phyloP scores from a whole-genome alignment of 2,113 vertebrate genomes.

The Chascanopsetta lugubris region DNA sequence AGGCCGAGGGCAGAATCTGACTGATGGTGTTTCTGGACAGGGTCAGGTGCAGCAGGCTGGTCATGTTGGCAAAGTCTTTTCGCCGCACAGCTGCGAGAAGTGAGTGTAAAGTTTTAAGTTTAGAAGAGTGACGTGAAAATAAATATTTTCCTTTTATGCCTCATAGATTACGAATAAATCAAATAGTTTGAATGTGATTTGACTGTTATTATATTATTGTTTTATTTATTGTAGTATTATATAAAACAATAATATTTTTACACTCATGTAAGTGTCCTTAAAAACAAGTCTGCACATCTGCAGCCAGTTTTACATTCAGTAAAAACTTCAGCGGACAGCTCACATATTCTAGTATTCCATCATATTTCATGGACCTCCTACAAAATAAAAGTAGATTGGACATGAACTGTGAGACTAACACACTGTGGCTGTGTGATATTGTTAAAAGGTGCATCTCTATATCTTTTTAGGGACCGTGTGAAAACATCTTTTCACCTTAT shows the following conservation, averaged over 20 bases:
- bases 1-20: constrained; percentile 91
- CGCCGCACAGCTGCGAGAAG: constrained; percentile 82
- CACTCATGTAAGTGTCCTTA: too few species aligned
- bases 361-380: neutral
- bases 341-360: neutral
- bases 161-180: too few species aligned
- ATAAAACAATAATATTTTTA: too few species aligned
- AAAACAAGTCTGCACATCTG: too few species aligned
- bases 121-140: too few species aligned
- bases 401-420: neutral
- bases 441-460: constrained; percentile 8
- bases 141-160: too few species aligned
- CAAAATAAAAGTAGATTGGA: constrained; percentile 20
- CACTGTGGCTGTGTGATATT: constrained; percentile 1
- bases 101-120: too few species aligned
- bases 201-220: too few species aligned
- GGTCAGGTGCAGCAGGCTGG: constrained; percentile 88
- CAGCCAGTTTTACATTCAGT: too few species aligned
- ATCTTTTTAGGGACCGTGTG: constrained; percentile 9
- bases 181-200: too few species aligned
- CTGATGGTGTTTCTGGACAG: constrained; percentile 94
- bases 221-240: too few species aligned
- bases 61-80: constrained; percentile 95
- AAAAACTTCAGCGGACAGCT: neutral
- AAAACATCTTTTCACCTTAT: constrained; percentile 4